Conservation (phyloP, 1,140 invertebrate species). For the Ceratoteleas bidentatus region DNA sequence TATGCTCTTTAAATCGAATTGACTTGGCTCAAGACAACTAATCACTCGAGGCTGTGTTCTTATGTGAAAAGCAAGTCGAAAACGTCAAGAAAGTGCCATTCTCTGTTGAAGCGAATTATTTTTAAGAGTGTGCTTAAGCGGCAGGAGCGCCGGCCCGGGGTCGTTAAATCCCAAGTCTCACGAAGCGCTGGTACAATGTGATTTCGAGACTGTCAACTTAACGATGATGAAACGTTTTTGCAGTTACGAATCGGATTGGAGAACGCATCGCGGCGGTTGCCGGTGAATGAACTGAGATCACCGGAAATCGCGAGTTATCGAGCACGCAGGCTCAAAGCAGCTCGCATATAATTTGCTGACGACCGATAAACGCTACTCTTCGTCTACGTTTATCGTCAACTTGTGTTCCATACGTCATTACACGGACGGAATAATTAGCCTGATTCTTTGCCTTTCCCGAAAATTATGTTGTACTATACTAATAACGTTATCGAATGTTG, state of each 20-base stretch:
- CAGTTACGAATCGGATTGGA: conserved; percentile 34
- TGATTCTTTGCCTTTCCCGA: conserved; percentile 25
- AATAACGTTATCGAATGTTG: not conserved
- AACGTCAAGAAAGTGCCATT: no score
- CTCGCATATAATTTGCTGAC: conserved; percentile 65
- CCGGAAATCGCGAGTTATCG: conserved; percentile 71
- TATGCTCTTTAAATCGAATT: no score
- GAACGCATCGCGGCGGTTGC: conserved; percentile 39
- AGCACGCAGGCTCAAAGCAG: conserved; percentile 57
- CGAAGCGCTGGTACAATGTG: no score
- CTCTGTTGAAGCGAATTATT: no score
- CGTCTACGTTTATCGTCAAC: conserved; percentile 48
- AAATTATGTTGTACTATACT: conserved; percentile 8
- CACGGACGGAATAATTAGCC: conserved; percentile 45
- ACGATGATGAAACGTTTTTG: conserved; percentile 29
- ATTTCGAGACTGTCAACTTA: conserved; percentile 39
- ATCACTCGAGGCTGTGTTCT: no score
- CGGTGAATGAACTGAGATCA: conserved; percentile 68
- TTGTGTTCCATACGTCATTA: conserved; percentile 49
- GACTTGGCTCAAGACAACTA: no score
- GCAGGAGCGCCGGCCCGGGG: no score
- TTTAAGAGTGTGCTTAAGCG: no score
- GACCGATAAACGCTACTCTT: conserved; percentile 63
- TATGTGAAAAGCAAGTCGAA: no score
- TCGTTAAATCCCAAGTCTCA: no score